Conservation (phyloP, 2,113 vertebrate genomes). For the Cephalopholis sonnerati region DNA sequence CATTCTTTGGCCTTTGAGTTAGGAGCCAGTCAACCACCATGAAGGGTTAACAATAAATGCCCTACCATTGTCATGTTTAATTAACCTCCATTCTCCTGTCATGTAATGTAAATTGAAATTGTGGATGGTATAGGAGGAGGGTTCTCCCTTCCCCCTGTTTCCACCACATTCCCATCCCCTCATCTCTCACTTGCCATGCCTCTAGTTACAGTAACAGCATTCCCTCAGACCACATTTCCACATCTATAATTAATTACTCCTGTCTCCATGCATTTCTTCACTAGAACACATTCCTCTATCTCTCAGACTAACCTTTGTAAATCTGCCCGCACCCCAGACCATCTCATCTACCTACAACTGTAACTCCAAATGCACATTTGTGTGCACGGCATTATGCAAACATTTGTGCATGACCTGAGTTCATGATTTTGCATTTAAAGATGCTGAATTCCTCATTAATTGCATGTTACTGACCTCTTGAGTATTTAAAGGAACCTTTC, state of each 20-base stretch:
- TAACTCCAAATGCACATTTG: slow-evolving; percentile 35
- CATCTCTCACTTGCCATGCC: slow-evolving; percentile 65
- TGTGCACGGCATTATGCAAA: slow-evolving; percentile 33
- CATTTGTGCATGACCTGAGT: slow-evolving; percentile 41
- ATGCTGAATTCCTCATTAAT: slow-evolving; percentile 28
- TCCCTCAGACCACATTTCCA: slow-evolving; percentile 76
- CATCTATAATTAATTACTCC: slow-evolving; percentile 85
- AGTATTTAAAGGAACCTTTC: slow-evolving; percentile 8
- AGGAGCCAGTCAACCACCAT: slow-evolving; percentile 57
- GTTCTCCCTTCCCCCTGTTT: slow-evolving; percentile 36
- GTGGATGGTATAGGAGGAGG: slow-evolving; percentile 56
- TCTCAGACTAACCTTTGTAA: slow-evolving; percentile 57
- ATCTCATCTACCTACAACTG: slow-evolving; percentile 53
- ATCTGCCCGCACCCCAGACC: slow-evolving; percentile 43
- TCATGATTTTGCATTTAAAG: slow-evolving; percentile 46
- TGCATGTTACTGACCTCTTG: neutral
- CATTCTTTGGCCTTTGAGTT: slow-evolving; percentile 77
- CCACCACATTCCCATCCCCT: slow-evolving; percentile 28
- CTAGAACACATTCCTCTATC: slow-evolving; percentile 65
- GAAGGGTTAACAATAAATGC: slow-evolving; percentile 72
- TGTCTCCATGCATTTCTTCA: slow-evolving; percentile 77
- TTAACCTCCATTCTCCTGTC: slow-evolving; percentile 76
- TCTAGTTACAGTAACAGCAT: slow-evolving; percentile 80
- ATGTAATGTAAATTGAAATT: slow-evolving; percentile 80
- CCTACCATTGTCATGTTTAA: slow-evolving; percentile 77